These are phyloP conservation scores for Dasyprocta punctata DNA, from an alignment of 2,113 vertebrate species.

Conservation along the genomic window DNA sequence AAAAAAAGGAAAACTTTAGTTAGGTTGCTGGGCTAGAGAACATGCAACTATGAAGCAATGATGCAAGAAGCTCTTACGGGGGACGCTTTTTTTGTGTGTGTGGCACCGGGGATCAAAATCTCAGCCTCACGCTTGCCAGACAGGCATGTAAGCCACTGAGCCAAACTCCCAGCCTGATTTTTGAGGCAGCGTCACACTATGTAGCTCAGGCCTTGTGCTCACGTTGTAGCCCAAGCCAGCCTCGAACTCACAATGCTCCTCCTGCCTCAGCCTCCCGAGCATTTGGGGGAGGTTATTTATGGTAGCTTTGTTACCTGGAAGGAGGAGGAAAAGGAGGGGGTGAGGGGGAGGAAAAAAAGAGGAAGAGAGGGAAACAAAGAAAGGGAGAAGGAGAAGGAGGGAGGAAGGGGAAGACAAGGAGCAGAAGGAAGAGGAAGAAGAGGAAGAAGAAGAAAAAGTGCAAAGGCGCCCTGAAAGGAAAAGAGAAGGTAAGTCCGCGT, in stretches of 20 bases:
- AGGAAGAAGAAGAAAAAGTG: not conserved
- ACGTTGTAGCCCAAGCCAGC: too few species aligned
- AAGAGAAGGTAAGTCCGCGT: not conserved
- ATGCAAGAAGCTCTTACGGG: not conserved
- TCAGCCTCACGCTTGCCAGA: too few species aligned
- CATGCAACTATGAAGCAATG: not conserved
- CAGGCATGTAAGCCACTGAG: too few species aligned
- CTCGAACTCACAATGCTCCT: too few species aligned
- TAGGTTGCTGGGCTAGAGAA: not conserved
- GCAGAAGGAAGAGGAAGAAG: too few species aligned
- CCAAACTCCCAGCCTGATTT: too few species aligned
- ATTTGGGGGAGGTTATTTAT: not conserved
- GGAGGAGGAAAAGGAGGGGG: not conserved
- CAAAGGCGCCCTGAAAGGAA: not conserved
- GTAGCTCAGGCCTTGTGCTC: too few species aligned
- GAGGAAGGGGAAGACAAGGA: too few species aligned
- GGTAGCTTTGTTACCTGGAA: not conserved
- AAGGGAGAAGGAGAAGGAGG: not conserved
- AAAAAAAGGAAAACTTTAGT: not conserved
- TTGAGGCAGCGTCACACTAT: too few species aligned
- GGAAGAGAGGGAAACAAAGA: not conserved
- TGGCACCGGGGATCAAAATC: too few species aligned
- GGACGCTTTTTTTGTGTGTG: too few species aligned
- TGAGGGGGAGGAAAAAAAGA: not conserved
- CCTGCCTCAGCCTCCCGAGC: too few species aligned